These are phyloP conservation scores for Sceloporus tristichus DNA, from an alignment of 2,113 vertebrate species.

Conservation along the genomic window DNA sequence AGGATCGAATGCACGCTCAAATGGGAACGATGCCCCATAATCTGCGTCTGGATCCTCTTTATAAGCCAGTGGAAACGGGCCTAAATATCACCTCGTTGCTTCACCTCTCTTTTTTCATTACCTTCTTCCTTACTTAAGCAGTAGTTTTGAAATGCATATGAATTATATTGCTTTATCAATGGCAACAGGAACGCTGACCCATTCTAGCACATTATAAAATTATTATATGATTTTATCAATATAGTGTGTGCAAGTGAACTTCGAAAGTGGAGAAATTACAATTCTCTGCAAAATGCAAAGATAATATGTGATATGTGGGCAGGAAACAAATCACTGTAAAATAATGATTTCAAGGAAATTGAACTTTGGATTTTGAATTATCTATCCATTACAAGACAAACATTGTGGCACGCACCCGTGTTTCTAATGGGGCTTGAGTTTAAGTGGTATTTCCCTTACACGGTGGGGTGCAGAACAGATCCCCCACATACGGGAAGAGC, in stretches of 20 bases:
- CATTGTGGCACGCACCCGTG: too few relatives aligned
- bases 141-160: background rate
- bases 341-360: background rate
- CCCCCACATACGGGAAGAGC: too few relatives aligned
- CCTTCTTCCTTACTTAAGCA: constrained; percentile 19
- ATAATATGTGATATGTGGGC: background rate
- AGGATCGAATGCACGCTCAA: too few relatives aligned
- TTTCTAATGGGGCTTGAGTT: too few relatives aligned
- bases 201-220: background rate
- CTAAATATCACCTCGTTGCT: constrained; percentile 7
- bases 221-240: constrained; percentile 1
- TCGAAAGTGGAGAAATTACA: constrained; percentile 2
- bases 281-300: constrained; percentile 23
- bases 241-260: background rate
- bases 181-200: background rate
- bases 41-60: too few relatives aligned
- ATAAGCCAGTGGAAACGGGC: too few relatives aligned
- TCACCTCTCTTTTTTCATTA: background rate
- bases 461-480: too few relatives aligned
- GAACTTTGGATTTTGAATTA: constrained; percentile 2
- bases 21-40: too few relatives aligned
- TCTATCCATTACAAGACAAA: background rate
- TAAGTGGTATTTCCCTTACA: too few relatives aligned
- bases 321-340: background rate
- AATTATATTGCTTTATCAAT: background rate